A percentile compares a stretch with the other conserved stretches of the same genome.
Evolutionary conservation across 2,113 vertebrate genomes (phyloP).

Genomic region (Probosciger aterrimus): DNA sequence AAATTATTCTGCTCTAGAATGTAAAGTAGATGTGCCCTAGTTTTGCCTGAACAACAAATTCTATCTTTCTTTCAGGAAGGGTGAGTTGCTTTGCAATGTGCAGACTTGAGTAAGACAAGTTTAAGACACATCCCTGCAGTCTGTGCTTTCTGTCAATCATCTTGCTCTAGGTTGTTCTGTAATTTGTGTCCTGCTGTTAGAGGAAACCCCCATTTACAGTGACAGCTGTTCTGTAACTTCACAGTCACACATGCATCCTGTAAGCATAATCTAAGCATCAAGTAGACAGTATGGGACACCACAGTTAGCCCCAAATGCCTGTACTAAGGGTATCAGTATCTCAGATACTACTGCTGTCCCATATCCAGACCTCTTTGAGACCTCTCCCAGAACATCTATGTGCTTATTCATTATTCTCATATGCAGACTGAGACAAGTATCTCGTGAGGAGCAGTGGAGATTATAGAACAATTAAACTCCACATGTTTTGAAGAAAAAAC

Average conservation of each 20-base stretch:
- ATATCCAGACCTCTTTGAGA: neutral
- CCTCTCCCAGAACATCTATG: neutral
- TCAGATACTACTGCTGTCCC: neutral
- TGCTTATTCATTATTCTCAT: neutral
- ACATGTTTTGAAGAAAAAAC: neutral
- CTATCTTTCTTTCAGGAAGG: neutral
- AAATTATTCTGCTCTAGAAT: neutral
- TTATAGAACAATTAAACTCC: neutral
- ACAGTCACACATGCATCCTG: neutral
- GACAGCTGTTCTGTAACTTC: neutral
- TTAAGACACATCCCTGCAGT: neutral
- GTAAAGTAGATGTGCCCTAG: neutral
- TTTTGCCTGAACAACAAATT: neutral
- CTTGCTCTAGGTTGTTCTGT: neutral
- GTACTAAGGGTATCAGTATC: neutral
- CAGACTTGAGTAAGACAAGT: neutral
- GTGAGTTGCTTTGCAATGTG: neutral
- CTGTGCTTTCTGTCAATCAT: neutral
- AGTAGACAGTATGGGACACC: accelerated
- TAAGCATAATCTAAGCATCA: neutral
- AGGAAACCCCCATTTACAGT: neutral
- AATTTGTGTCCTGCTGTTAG: neutral
- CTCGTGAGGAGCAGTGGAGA: neutral
- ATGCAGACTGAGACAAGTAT: neutral
- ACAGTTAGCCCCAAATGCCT: neutral